A percentile compares a stretch with the other conserved stretches of the same genome.
Evolutionary conservation across 2,113 vertebrate genomes (phyloP).

Genomic region (Paracanthobrama guichenoti): DNA sequence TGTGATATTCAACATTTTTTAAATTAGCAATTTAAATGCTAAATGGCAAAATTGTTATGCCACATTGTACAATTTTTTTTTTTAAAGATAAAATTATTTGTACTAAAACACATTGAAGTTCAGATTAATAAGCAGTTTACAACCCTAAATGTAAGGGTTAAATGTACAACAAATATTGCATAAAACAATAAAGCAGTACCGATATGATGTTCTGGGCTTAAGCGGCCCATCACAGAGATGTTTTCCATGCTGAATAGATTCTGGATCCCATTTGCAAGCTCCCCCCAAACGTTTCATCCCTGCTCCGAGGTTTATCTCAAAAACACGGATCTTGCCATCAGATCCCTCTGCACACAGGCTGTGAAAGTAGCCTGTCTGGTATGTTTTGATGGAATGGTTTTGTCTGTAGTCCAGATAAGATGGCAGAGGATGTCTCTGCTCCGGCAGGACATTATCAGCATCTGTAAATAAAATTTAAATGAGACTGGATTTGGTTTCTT

Average conservation of each 20-base stretch:
- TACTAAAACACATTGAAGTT: neutral
- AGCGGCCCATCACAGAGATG: conserved; percentile 85
- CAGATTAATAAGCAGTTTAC: neutral
- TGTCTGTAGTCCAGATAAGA: conserved; percentile 89
- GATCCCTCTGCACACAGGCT: conserved; percentile 85
- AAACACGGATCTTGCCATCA: conserved; percentile 77
- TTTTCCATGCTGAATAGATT: conserved; percentile 3
- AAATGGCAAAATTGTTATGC: no score
- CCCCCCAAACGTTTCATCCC: conserved; percentile 85
- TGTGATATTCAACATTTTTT: neutral
- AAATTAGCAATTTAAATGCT: neutral
- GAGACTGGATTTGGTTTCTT: neutral
- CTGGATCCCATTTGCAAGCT: conserved; percentile 71
- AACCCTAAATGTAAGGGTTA: neutral
- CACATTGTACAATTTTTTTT: neutral
- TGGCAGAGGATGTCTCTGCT: conserved; percentile 87
- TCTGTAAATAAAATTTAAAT: conserved; percentile 67
- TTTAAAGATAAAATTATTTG: neutral
- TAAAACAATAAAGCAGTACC: conserved; percentile 59
- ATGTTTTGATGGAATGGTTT: conserved; percentile 85
- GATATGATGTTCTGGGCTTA: conserved; percentile 83
- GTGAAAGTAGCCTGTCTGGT: conserved; percentile 91
- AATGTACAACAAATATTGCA: neutral
- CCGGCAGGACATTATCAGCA: conserved; percentile 80
- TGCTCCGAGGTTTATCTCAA: conserved; percentile 83